Conservation (phyloP, 1,140 invertebrate genomes). For the Leptinotarsa undecemlineata region DNA sequence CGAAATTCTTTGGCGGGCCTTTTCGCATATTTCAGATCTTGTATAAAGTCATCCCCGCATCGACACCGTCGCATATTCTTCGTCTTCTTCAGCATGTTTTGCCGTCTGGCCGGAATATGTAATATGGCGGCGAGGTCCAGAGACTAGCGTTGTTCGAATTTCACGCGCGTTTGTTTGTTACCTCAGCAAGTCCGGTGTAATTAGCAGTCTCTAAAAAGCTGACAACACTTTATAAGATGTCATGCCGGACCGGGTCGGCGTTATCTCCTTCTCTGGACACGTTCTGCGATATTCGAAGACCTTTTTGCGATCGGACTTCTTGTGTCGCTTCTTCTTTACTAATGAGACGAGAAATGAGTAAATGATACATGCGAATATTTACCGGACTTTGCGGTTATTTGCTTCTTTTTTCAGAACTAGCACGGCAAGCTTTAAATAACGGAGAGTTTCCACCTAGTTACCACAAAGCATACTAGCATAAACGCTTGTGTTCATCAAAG, state of each 20-base stretch:
- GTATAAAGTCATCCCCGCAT: conserved; percentile 38
- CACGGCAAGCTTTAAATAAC: not conserved
- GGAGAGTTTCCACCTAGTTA: too few relatives aligned
- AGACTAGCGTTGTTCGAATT: conserved; percentile 42
- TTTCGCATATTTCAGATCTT: not conserved
- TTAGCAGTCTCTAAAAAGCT: conserved; percentile 43
- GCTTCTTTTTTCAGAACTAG: not conserved
- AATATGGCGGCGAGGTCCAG: conserved; percentile 32
- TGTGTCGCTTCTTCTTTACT: conserved; percentile 10
- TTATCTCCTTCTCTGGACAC: conserved; percentile 36
- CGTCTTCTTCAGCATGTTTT: not conserved
- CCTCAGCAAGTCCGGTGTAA: conserved; percentile 40
- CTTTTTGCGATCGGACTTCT: not conserved
- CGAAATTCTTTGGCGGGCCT: not conserved
- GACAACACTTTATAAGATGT: conserved; percentile 44
- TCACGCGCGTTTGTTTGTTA: conserved; percentile 42
- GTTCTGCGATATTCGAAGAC: not conserved
- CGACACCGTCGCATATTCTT: conserved; percentile 30
- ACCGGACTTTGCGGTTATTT: not conserved
- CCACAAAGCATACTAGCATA: too few relatives aligned
- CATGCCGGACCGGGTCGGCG: conserved; percentile 32
- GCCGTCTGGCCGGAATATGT: conserved; percentile 12
- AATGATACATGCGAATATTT: conserved; percentile 1
- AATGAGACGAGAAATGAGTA: conserved; percentile 10
- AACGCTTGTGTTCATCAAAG: too few relatives aligned